Evolutionary conservation across 1,140 invertebrate species (phyloP), one percentile per base, ranked within the genome.

Genomic region (Aphidius gifuensis): DNA sequence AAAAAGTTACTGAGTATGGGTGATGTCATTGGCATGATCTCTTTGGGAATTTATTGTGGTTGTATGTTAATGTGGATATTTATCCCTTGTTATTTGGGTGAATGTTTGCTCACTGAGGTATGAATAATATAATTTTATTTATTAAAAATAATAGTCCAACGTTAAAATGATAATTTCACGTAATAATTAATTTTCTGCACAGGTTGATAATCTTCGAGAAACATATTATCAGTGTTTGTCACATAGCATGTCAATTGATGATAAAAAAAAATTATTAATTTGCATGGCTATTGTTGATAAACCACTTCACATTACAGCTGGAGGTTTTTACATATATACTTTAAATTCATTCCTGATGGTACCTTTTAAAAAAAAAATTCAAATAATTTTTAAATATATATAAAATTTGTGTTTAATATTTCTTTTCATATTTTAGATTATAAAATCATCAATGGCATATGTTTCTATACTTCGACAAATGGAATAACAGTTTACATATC

Each of bases 311-410:
- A 42, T 64, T 38, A 60, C 63, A 3, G 63, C 58, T 7, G 63
- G 63, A 45, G 45, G 50, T 8, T 64, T 60, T 46, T 64, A 64
- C 16, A 50, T 50, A 38, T 64, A 57, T 45, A 50, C 58, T 48
- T 48, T 64, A 7, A 16, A 43, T 6, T 42, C 39, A 4, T 57
- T 57, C 16, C 56, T 53, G 0, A 50, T 8, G 21, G 61, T 16
- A 16, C 16, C 16, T 16, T 16, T 16, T 16, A 1, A 16, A 16
- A 16, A n/a, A n/a, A 16, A 16, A 16, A 16, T 16, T 16, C 49
- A 49, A 62, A 54, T 40, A 59, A 32, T 47, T n/a, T 11, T 0
- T 3, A 5, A 50, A 3, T 9, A 8, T 21, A 40, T 1, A 0
- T 42, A 23, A 11, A 9, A 16, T 51, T 6, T 5, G 5, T 45